Conservation (phyloP, 2,797 vertebrate genomes). For the Macroramphosus scolopax region DNA sequence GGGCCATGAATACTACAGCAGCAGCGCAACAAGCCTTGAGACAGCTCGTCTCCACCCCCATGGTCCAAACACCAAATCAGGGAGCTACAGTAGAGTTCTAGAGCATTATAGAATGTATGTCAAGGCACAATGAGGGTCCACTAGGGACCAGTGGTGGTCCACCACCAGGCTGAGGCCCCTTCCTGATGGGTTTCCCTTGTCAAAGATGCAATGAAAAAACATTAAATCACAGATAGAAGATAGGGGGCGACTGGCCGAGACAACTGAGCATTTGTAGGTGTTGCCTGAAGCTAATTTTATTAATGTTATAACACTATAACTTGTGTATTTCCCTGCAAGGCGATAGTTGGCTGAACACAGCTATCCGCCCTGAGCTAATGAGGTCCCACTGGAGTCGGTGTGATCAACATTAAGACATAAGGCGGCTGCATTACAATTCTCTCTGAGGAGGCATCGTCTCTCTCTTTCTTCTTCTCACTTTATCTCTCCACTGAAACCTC, state of each 20-base stretch:
- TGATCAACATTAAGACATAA: slow-evolving; percentile 71
- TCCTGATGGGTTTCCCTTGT: no score
- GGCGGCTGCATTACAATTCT: slow-evolving; percentile 57
- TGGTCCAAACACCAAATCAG: no score
- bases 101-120: no score
- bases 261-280: slow-evolving; percentile 32
- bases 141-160: no score
- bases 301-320: slow-evolving; percentile 45
- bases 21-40: no score
- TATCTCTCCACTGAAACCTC: slow-evolving; percentile 4
- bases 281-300: slow-evolving; percentile 42
- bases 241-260: background rate
- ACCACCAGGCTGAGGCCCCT: no score
- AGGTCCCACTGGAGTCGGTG: slow-evolving; percentile 67
- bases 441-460: slow-evolving; percentile 46
- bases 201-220: no score
- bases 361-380: slow-evolving; percentile 67
- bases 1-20: no score
- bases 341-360: slow-evolving; percentile 44
- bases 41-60: no score
- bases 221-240: no score
- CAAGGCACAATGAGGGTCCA: no score
- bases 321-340: slow-evolving; percentile 48
- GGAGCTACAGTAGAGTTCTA: no score
- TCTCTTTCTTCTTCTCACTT: slow-evolving; percentile 24